phyloP scores from a whole-genome alignment of 2,113 vertebrate species.

The Etheostoma spectabile region DNA sequence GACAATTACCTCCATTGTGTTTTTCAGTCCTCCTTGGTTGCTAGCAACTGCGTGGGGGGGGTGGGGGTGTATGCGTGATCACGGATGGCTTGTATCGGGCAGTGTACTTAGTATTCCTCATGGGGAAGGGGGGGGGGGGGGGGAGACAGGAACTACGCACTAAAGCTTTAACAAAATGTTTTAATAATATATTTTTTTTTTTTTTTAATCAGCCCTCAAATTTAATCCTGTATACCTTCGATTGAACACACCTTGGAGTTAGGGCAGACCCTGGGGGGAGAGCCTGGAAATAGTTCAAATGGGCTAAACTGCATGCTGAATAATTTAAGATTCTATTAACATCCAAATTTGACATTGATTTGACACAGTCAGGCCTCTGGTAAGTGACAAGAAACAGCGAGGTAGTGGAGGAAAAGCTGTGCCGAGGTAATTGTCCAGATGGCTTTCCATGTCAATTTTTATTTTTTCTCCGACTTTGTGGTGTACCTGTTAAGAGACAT shows the following conservation, averaged over 20 bases:
- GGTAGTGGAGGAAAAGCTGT: constrained; percentile 31
- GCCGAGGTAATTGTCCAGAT: constrained; percentile 55
- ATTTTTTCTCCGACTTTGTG: constrained; percentile 26
- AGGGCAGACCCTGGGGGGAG: constrained; percentile 43
- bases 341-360: constrained; percentile 87
- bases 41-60: no score
- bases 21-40: no score
- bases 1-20: no score
- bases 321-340: constrained; percentile 86
- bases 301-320: constrained; percentile 81
- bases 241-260: constrained; percentile 46
- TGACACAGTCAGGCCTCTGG: constrained; percentile 72
- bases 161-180: neutral
- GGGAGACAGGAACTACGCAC: no score
- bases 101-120: no score
- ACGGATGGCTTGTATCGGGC: no score
- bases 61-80: no score
- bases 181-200: neutral
- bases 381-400: constrained; percentile 62
- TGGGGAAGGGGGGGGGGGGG: no score
- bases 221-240: constrained; percentile 6
- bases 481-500: constrained; percentile 9
- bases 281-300: constrained; percentile 78
- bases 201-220: constrained; percentile 11
- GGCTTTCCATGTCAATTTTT: constrained; percentile 41